Evolutionary conservation across 2,797 vertebrate genomes (phyloP).

Genomic region (Anniella stebbinsi): DNA sequence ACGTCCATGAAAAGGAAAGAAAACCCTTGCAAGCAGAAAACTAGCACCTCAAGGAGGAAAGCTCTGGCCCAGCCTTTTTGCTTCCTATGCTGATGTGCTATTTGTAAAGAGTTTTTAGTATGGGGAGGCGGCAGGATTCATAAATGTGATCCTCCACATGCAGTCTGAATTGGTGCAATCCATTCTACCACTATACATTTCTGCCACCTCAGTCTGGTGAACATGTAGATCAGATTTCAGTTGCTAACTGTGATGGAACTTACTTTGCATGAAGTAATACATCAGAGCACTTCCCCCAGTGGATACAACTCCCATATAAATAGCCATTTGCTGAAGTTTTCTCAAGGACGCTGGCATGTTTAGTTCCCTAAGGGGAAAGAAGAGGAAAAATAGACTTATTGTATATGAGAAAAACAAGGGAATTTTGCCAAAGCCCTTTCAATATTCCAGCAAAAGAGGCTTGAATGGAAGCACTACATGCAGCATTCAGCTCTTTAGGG

Average conservation of each 20-base stretch:
- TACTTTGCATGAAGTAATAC: slow-evolving; percentile 88
- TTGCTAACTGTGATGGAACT: slow-evolving; percentile 64
- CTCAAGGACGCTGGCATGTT: slow-evolving; percentile 75
- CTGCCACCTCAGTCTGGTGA: not conserved
- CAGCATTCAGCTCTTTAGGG: not conserved
- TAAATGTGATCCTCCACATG: too few species aligned
- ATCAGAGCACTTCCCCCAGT: slow-evolving; percentile 76
- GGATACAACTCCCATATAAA: slow-evolving; percentile 81
- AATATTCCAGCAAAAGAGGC: slow-evolving; percentile 37
- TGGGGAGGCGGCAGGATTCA: not conserved
- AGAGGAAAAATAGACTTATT: slow-evolving; percentile 41
- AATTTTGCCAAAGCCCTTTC: slow-evolving; percentile 49
- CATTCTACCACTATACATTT: not conserved
- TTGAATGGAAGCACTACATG: slow-evolving; percentile 37
- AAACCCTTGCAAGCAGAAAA: not conserved
- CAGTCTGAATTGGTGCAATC: not conserved
- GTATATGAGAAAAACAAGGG: slow-evolving; percentile 27
- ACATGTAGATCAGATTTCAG: slow-evolving; percentile 17
- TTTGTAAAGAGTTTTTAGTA: not conserved
- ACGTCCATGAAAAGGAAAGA: not conserved
- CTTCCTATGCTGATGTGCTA: not conserved
- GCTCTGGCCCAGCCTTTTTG: not conserved
- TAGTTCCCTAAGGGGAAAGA: slow-evolving; percentile 68
- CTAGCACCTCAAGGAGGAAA: not conserved
- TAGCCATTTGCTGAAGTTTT: slow-evolving; percentile 80